Percentiles rank a stretch among this genome's conserved stretches.
Conservation (phyloP, 2,888 invertebrate species). For the Hirudinaria manillensis region DNA sequence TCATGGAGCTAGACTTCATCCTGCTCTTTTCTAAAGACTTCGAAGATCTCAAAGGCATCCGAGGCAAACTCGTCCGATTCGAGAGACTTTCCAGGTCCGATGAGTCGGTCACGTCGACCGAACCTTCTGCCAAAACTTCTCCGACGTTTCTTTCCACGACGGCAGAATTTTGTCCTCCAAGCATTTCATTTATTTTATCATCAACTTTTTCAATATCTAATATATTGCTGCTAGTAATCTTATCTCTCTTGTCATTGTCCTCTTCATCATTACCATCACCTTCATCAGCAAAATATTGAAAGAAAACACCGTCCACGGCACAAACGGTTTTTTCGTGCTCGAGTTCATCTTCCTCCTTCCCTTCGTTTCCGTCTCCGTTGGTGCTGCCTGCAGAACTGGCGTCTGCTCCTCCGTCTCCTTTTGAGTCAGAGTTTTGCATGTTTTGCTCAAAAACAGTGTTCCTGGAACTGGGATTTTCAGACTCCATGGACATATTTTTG, state of each 20-base stretch:
- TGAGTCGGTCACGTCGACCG: no score
- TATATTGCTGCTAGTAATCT: no score
- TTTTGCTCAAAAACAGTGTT: no score
- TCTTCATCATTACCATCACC: slow-evolving; percentile 2
- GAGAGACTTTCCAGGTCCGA: background rate
- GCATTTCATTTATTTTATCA: no score
- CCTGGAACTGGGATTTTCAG: no score
- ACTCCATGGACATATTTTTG: background rate
- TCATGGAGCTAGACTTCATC: no score
- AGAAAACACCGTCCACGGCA: background rate
- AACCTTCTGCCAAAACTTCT: no score
- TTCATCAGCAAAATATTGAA: background rate
- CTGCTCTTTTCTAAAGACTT: no score
- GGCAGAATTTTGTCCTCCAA: no score
- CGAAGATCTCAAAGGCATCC: background rate
- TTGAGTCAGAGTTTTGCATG: background rate
- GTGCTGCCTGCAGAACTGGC: background rate
- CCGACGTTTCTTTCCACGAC: no score
- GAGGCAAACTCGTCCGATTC: background rate
- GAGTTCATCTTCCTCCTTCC: slow-evolving; percentile 3
- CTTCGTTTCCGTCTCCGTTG: background rate
- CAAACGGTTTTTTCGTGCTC: background rate
- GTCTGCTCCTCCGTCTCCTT: slow-evolving; percentile 12
- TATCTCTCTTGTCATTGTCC: background rate
- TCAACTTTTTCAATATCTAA: no score